phyloP scores from a whole-genome alignment of 2,797 vertebrate species.

The Delichon dasypus region DNA sequence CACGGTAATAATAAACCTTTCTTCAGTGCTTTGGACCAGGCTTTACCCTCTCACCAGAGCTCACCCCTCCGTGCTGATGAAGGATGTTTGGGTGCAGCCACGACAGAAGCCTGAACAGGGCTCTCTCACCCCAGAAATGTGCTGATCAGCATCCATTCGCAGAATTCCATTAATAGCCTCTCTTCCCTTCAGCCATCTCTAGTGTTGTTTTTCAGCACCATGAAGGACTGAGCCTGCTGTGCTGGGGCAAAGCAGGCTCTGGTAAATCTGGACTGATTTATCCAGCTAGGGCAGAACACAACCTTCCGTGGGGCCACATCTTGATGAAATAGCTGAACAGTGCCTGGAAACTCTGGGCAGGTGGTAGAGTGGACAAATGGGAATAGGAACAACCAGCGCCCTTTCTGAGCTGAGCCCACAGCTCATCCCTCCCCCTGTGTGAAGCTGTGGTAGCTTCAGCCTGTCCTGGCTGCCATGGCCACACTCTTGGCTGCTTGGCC shows the following conservation, averaged over 20 bases:
- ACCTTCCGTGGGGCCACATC: too few species aligned
- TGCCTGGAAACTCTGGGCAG: not conserved
- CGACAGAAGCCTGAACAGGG: not conserved
- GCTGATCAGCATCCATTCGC: not conserved
- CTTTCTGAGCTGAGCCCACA: not conserved
- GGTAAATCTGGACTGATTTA: not conserved
- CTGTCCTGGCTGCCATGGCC: not conserved
- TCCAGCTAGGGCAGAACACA: not conserved
- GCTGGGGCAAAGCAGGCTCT: not conserved
- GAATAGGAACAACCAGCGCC: not conserved
- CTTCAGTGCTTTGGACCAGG: not conserved
- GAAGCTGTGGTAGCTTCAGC: not conserved
- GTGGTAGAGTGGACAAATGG: not conserved
- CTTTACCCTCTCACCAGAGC: not conserved
- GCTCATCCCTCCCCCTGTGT: accelerated
- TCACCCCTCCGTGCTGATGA: accelerated
- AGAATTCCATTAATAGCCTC: not conserved
- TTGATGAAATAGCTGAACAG: not conserved
- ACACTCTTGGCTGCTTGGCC: not conserved
- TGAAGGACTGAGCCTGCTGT: not conserved
- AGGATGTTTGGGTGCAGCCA: not conserved
- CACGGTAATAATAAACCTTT: not conserved
- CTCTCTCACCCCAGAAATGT: not conserved
- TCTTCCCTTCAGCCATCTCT: not conserved
- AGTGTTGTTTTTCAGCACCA: not conserved